A percentile compares a stretch with the other conserved stretches of the same genome.
Conservation (phyloP, 2,113 vertebrate species). For the Podarcis raffonei region DNA sequence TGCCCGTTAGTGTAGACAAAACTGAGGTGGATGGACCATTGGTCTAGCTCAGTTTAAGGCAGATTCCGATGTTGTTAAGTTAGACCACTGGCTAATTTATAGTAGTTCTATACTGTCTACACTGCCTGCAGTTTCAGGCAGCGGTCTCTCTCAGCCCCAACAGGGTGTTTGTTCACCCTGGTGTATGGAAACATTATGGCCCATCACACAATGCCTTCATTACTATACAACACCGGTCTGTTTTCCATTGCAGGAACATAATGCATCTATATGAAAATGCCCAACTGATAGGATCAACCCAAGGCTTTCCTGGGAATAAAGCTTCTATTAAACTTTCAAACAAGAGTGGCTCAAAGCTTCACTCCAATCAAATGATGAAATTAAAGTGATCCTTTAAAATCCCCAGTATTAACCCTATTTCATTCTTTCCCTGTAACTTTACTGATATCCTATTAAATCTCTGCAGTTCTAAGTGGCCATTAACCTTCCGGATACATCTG, state of each 20-base stretch:
- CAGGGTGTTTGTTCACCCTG: not conserved
- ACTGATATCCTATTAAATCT: conserved; percentile 21
- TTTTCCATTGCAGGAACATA: conserved; percentile 12
- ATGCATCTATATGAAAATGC: conserved; percentile 16
- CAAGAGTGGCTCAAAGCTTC: conserved; percentile 32
- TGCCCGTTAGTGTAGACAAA: too few species aligned
- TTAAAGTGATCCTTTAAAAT: conserved; percentile 32
- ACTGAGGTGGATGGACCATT: too few species aligned
- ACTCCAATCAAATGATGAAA: conserved; percentile 40
- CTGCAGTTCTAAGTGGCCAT: conserved; percentile 32
- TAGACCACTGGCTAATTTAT: too few species aligned
- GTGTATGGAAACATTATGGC: conserved; percentile 31
- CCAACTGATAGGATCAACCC: conserved; percentile 33
- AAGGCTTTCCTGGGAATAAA: conserved; percentile 27
- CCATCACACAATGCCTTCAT: conserved; percentile 3
- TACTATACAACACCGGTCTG: conserved; percentile 24
- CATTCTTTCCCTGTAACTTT: conserved; percentile 5
- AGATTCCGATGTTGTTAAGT: too few species aligned
- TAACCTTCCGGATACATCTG: conserved; percentile 38
- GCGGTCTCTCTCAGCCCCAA: too few species aligned
- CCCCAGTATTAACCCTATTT: conserved; percentile 19
- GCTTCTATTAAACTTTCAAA: conserved; percentile 29
- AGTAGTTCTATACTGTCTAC: too few species aligned
- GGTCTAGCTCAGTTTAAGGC: too few species aligned
- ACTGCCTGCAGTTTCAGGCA: too few species aligned